Base-by-base conservation (phyloP, 2,113 vertebrate genomes). In the Cardinalis cardinalis region DNA sequence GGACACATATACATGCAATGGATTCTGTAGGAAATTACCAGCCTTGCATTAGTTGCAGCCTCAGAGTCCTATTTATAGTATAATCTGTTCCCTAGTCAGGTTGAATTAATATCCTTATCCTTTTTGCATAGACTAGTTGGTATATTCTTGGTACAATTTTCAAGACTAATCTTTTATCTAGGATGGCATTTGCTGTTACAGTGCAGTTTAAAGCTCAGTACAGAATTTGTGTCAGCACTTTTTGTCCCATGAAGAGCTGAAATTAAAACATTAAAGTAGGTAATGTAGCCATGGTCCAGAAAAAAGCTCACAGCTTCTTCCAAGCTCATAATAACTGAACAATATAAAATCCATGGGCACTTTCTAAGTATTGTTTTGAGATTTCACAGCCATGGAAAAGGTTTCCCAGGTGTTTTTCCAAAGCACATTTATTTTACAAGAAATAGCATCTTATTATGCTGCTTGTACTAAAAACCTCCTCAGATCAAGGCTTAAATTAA, bases 61-160 rank as follows among this genome's bases (percentile, higher is more conserved):
- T 94, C 28, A 61, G 65, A 80, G 66, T 61, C n/a, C 92, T 95
- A 93, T 94, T 95, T 94, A 93, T 94, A 95, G 89, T 40, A 88
- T 93, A 96, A 92, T 94, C 93, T 87, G 65, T 48, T 92, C 56
- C 38, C 81, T 49, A 92, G 93, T 92, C 92, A 83, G 70, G 89
- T 95, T 87, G 85, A 74, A 83, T 95, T 94, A 96, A 84, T 93
- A 84, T 89, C 84, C 63, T 82, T 71, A 92, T 77, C 81, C 75
- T 91, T 95, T 95, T 93, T 89, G 71, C 87, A 78, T 90, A 76
- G 55, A 89, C 68, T 82, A 60, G 44, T 70, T 89, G 85, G 63
- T 58, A 92, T 84, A 89, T 70, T 79, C 77, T 93, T 94, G n/a
- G 90, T 84, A 87, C 79, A 92, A 51, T 87, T 89, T 88, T 83